Evolutionary conservation across 2,797 vertebrate genomes (phyloP), one percentile per base, ranked within the genome.

Genomic region (Sorex maritimensis): DNA sequence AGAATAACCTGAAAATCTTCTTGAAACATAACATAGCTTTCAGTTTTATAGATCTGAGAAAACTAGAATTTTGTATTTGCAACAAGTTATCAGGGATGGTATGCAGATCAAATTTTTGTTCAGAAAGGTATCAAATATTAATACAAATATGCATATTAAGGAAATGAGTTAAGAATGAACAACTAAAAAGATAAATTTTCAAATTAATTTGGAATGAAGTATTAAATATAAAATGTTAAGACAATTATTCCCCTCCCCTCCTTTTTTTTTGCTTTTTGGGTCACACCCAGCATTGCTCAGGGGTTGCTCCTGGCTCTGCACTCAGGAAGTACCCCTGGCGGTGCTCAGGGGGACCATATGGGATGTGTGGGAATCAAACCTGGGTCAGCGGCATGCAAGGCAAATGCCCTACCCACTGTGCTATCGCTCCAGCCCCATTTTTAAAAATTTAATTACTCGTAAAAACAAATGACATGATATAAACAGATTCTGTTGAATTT

Each of bases 161-260:
- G 41, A 78, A 88, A 69, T 34, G 6, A 91, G 5, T 34, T 34
- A 34, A 34, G 34, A 34, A 95, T 67, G 28, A 86, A 93, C 86
- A 93, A 74, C 90, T 19, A 84, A 77, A 93, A 94, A 86, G 69
- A 93, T 90, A 85, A 55, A 92, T 82, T 85, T 93, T 58, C 65
- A 92, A 92, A 84, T 23, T 52, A 52, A 52, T 52, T 92, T 61
- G 17, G 26, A 21, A 74, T 67, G 17, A 28, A 49, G 86, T 49
- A 79, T 0, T 94, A 82, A 94, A 78, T 90, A 90, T 93, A 92
- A 38, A 86, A 23, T 6, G 73, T 63, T 41, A 34, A 68, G 23
- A 83, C 78, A 23, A 95, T n/a, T 90, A 34, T 34, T 34, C 34
- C 34, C 34, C 34, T 34, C 2, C 34, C 34, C 34, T 34, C 34